Conservation (phyloP, 92 coral and sea anemone species). For the Hydrozoanthus gracilis region DNA sequence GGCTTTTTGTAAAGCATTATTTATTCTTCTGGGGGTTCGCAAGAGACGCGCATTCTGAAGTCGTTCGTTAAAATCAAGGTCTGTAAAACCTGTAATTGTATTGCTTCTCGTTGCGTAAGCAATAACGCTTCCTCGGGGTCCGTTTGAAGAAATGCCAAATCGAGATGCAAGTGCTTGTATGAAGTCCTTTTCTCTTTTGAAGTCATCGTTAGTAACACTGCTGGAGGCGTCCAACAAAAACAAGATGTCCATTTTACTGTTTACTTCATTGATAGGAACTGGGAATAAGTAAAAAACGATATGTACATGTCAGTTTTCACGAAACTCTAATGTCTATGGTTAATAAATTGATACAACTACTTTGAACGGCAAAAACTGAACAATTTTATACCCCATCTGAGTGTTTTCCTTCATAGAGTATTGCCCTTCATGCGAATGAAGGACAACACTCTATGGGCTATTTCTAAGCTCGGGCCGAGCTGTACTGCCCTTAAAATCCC, state of each 20-base stretch:
- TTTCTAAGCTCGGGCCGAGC: too few relatives aligned
- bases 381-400: too few relatives aligned
- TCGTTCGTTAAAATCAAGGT: constrained; percentile 33
- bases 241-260: constrained; percentile 35
- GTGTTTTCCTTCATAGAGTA: too few relatives aligned
- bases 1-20: constrained; percentile 44
- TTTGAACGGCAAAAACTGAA: too few relatives aligned
- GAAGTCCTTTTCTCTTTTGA: constrained; percentile 48
- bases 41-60: constrained; percentile 41
- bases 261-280: constrained; percentile 28
- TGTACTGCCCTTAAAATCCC: too few relatives aligned
- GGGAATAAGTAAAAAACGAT: not conserved
- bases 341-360: too few relatives aligned
- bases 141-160: constrained; percentile 43
- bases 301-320: not conserved
- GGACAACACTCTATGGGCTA: too few relatives aligned
- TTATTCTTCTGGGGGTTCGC: constrained; percentile 40
- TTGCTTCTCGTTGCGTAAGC: constrained; percentile 42
- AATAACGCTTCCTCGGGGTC: constrained; percentile 53
- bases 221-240: constrained; percentile 59
- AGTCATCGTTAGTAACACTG: constrained; percentile 41
- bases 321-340: too few relatives aligned
- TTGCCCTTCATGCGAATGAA: too few relatives aligned
- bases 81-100: constrained; percentile 37
- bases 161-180: constrained; percentile 46